Evolutionary conservation across 2,113 vertebrate genomes (phyloP), one percentile per base, ranked within the genome.

Genomic region (Falco punctatus): DNA sequence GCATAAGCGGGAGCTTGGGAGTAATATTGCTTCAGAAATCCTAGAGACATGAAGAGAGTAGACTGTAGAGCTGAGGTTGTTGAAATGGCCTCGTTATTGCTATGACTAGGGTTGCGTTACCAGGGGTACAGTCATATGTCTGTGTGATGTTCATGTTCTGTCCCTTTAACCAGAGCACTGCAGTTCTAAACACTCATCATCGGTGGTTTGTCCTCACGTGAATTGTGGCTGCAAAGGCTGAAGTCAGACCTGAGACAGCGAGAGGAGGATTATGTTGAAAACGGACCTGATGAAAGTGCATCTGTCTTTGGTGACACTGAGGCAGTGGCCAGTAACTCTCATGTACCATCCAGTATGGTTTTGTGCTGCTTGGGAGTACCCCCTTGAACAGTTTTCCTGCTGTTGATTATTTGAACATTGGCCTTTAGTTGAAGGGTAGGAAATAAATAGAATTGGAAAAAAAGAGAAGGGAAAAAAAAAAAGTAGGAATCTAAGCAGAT

Each of bases 71-170:
- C 62, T 71, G 57, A 44, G 51, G 24, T 54, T 5, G 23, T 23
- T 85, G 44, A 23, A 35, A 12, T 19, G 5, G 19, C 55, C 57
- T 79, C 10, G 0, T 52, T n/a, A 44, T 55, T 40, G 61, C 61
- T 27, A 0, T 33, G 74, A 27, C 32, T 12, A 13, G 33, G 48
- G 11, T 8, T 38, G 15, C 12, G 10, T 58, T 46, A 8, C 26
- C 40, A 14, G 62, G 44, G 38, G 21, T 4, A 12, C 5, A 1
- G 27, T 51, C 4, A 0, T 9, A 6, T 5, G 40, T 38, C 40
- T 67, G 19, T 24, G 26, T 52, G 52, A 51, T 0, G 3, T 38
- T 88, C 13, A 2, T 38, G 38, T 27, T 51, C 71, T 81, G 40
- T 12, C 59, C 22, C 28, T 44, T 38, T 42, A 61, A 64, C 79